Percentiles rank a stretch among this genome's conserved stretches.
Conservation (phyloP, 2,797 vertebrate species). For the Rhinophrynus dorsalis region DNA sequence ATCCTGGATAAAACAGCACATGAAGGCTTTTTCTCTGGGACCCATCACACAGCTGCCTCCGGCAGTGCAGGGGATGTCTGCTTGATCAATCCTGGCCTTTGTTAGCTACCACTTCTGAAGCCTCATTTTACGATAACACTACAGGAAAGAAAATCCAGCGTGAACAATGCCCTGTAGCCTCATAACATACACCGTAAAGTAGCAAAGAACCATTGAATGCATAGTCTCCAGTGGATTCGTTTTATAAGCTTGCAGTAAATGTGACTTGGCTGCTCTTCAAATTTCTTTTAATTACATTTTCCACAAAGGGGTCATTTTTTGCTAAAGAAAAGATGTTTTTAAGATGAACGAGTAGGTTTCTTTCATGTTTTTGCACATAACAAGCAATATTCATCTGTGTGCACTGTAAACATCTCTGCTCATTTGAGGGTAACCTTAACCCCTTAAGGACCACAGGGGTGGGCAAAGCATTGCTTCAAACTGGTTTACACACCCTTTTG, state of each 20-base stretch:
- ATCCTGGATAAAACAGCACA: no score
- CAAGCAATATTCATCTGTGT: no score
- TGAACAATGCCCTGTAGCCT: conserved; percentile 16
- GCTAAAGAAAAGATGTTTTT: background rate
- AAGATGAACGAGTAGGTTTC: no score
- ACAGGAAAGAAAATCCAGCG: background rate
- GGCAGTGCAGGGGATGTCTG: background rate
- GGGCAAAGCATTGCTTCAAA: no score
- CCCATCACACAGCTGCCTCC: no score
- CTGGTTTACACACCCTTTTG: no score
- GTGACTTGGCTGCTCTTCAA: conserved; percentile 12
- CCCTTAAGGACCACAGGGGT: no score
- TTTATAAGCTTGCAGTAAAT: conserved; percentile 13
- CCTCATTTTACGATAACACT: background rate
- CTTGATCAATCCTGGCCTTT: background rate
- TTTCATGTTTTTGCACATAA: no score
- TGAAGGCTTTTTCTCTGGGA: no score
- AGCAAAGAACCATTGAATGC: conserved; percentile 18
- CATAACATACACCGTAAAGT: conserved; percentile 23
- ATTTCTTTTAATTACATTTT: conserved; percentile 26
- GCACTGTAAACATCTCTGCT: no score
- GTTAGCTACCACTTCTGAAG: background rate
- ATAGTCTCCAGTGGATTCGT: conserved; percentile 6
- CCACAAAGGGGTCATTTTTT: conserved; percentile 26
- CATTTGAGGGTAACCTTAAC: no score